These are phyloP conservation scores for Oreocharis arfaki DNA, from an alignment of 2,113 vertebrate genomes.

Conservation along the genomic window DNA sequence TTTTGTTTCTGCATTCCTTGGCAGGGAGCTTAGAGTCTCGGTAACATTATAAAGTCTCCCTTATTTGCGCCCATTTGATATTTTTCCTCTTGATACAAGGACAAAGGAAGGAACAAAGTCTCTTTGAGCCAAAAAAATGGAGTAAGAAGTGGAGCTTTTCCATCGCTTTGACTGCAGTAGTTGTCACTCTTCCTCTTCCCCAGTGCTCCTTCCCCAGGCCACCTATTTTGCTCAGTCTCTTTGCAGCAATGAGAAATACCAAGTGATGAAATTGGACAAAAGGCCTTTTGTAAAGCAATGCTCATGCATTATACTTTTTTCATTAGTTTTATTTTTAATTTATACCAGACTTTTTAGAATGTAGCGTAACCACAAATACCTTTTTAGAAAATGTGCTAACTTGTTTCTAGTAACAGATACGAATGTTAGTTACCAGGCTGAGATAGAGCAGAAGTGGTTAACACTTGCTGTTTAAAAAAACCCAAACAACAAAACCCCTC, in stretches of 20 bases:
- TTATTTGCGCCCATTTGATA: neutral
- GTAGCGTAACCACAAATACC: neutral
- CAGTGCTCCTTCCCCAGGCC: neutral
- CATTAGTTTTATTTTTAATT: conserved; percentile 4
- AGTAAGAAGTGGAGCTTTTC: neutral
- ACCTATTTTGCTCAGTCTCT: neutral
- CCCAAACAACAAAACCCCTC: neutral
- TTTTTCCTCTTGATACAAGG: neutral
- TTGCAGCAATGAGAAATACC: neutral
- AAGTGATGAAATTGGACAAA: neutral
- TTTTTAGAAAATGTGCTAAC: neutral
- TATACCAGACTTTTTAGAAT: neutral
- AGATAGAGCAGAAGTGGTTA: neutral
- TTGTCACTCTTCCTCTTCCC: neutral
- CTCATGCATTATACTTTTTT: neutral
- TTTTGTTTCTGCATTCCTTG: neutral
- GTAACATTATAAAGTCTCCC: neutral
- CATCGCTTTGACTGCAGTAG: neutral
- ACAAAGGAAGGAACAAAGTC: neutral
- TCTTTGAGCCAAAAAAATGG: neutral
- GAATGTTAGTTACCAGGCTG: neutral
- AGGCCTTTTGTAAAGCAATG: neutral
- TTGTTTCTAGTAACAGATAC: neutral
- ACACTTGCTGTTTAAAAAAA: neutral
- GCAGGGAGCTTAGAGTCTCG: neutral